Evolutionary conservation across 1,140 invertebrate species (phyloP), one percentile per base, ranked within the genome.

Genomic region (fruit fly (Drosophila melanogaster)): DNA sequence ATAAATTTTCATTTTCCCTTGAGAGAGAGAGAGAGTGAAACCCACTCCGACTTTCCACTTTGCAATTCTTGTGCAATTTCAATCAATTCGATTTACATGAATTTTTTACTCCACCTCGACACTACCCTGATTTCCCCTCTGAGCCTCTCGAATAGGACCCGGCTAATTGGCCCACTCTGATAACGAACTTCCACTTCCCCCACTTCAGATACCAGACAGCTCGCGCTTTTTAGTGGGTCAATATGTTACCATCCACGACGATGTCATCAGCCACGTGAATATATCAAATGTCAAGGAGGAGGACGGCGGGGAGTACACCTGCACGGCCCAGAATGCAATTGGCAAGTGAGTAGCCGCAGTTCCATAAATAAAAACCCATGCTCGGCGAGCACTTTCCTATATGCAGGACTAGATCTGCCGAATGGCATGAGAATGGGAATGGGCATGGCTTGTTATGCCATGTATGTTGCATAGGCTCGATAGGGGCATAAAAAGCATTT

Each of bases 231-330:
- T 97, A 83, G 96, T 97, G 40, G 97, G 97, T 17, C 97, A 98
- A 92, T 97, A 97, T 93, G 96, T 98, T 56, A 98, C 97, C 1
- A 94, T 96, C 11, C 96, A 98, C 92, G 97, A 98, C 79, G 96
- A 98, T 92, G 97, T 98, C 40, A 97, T 98, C 91, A 98, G 97
- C 84, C 97, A 98, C 93, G 96, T 99, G 72, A 99, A 99, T 93
- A 97, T 99, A 79, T 97, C 96, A 73, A 95, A 96, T 62, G 95
- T 98, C 35, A 95, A 96, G 67, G 96, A 97, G 47, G 96, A 98
- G 93, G 97, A 98, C 92, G 98, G 98, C 49, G 98, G 98, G 11
- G 96, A 98, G 90, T 99, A 98, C 92, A 95, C 95, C 19, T 99
- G 98, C 92, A 94, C 95, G 10, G 97, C 97, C 0, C 95, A 94